These are phyloP conservation scores for Cottus gobio DNA, from an alignment of 2,113 vertebrate genomes.

Conservation along the genomic window DNA sequence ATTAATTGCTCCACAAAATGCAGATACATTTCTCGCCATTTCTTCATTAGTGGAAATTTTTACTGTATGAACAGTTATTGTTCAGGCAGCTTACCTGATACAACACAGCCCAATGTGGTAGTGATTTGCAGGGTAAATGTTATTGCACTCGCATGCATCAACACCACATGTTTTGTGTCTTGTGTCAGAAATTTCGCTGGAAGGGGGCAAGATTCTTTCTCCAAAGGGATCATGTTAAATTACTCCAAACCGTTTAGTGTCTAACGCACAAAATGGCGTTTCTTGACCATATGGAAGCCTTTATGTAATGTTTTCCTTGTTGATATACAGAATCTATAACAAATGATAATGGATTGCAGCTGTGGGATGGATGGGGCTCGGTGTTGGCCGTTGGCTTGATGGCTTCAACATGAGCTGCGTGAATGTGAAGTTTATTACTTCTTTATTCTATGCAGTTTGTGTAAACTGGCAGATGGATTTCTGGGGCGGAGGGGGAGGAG, in stretches of 20 bases:
- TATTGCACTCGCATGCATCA: constrained; percentile 88
- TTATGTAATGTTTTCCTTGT: constrained; percentile 90
- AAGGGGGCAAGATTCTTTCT: constrained; percentile 86
- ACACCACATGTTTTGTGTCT: constrained; percentile 76
- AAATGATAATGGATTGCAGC: constrained; percentile 94
- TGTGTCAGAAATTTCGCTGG: constrained; percentile 52
- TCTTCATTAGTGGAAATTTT: constrained; percentile 49
- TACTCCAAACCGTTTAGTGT: constrained; percentile 93
- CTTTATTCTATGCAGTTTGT: constrained; percentile 37
- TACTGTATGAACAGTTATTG: constrained; percentile 44
- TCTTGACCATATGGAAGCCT: constrained; percentile 91
- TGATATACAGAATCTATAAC: constrained; percentile 92
- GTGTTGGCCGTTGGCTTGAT: constrained; percentile 68
- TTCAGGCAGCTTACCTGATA: constrained; percentile 71
- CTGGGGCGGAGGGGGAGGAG: background rate
- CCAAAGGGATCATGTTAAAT: constrained; percentile 90
- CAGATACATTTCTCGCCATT: constrained; percentile 10
- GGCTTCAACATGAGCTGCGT: constrained; percentile 69
- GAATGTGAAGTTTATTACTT: constrained; percentile 56
- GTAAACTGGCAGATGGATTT: constrained; percentile 29
- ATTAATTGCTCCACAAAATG: constrained; percentile 17
- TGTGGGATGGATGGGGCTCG: constrained; percentile 81
- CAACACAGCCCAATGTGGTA: constrained; percentile 74
- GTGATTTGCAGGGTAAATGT: constrained; percentile 89
- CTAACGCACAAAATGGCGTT: constrained; percentile 89